A percentile compares a stretch with the other conserved stretches of the same genome.
These are phyloP conservation scores for Rhamphomyia laevipes DNA, from an alignment of 2,888 invertebrate genomes.

Conservation along the genomic window DNA sequence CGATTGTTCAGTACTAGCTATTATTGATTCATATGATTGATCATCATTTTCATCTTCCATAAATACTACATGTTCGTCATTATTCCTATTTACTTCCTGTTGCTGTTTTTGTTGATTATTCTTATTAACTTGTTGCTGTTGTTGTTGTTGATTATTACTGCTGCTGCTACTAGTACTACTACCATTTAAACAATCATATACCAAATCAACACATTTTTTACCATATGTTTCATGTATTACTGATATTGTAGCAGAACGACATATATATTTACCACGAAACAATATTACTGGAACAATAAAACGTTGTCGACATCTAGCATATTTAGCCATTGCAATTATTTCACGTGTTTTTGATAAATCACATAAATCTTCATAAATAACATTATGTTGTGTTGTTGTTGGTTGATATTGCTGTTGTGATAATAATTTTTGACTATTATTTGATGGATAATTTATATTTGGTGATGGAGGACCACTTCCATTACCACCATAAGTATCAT, in stretches of 20 bases:
- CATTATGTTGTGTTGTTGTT: conserved; percentile 31
- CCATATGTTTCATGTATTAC: conserved; percentile 64
- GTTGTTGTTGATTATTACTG: neutral
- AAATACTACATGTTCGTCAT: neutral
- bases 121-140: neutral
- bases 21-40: conserved; percentile 27
- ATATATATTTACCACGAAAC: conserved; percentile 58
- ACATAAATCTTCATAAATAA: conserved; percentile 47
- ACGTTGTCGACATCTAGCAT: conserved; percentile 61
- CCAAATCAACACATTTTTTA: conserved; percentile 47
- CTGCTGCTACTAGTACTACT: conserved; percentile 17
- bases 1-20: conserved; percentile 20
- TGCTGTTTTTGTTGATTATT: neutral
- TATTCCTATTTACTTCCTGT: neutral
- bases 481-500: conserved; percentile 19
- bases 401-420: too few species aligned
- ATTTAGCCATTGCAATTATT: conserved; percentile 52
- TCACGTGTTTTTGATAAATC: conserved; percentile 49
- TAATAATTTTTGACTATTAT: conserved; percentile 22
- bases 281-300: conserved; percentile 69
- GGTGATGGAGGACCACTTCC: conserved; percentile 19
- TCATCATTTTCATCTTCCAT: conserved; percentile 28
- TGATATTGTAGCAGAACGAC: conserved; percentile 63
- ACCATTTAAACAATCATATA: conserved; percentile 28
- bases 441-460: conserved; percentile 15